Percentiles rank a stretch among this genome's conserved stretches.
Evolutionary conservation across 2,113 vertebrate species (phyloP).

Genomic region (Agapornis roseicollis): DNA sequence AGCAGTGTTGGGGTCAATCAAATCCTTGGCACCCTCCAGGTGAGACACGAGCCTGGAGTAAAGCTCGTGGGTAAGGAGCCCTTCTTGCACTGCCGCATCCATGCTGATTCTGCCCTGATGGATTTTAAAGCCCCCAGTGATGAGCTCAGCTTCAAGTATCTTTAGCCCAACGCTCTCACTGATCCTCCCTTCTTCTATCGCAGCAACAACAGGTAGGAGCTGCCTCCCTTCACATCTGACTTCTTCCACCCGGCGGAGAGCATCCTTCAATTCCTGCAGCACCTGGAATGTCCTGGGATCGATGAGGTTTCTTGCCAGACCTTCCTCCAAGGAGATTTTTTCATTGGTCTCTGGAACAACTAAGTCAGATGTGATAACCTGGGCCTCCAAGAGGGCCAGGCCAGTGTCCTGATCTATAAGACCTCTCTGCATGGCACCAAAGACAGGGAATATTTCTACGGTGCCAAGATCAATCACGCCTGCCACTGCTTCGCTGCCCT

Average conservation of each 20-base stretch:
- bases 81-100: slow-evolving; percentile 74
- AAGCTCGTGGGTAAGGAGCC: slow-evolving; percentile 70
- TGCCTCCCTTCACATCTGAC: slow-evolving; percentile 30
- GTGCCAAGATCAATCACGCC: slow-evolving; percentile 95
- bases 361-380: slow-evolving; percentile 86
- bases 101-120: slow-evolving; percentile 69
- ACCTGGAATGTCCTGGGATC: slow-evolving; percentile 70
- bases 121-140: slow-evolving; percentile 77
- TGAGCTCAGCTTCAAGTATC: slow-evolving; percentile 83
- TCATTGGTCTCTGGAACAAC: slow-evolving; percentile 80
- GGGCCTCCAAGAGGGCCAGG: slow-evolving; percentile 84
- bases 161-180: slow-evolving; percentile 81
- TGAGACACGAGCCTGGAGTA: slow-evolving; percentile 73
- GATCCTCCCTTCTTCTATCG: slow-evolving; percentile 81
- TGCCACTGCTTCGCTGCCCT: slow-evolving; percentile 83
- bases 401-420: slow-evolving; percentile 95
- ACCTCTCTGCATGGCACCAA: slow-evolving; percentile 88
- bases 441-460: slow-evolving; percentile 91
- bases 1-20: slow-evolving; percentile 93
- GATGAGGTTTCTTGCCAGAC: slow-evolving; percentile 79
- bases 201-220: slow-evolving; percentile 72
- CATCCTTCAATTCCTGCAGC: slow-evolving; percentile 77
- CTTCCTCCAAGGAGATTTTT: slow-evolving; percentile 81
- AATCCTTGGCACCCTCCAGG: slow-evolving; percentile 69
- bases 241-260: slow-evolving; percentile 69